These are phyloP conservation scores for Stenurella melanura DNA, from an alignment of 2,888 invertebrate species.

Conservation along the genomic window DNA sequence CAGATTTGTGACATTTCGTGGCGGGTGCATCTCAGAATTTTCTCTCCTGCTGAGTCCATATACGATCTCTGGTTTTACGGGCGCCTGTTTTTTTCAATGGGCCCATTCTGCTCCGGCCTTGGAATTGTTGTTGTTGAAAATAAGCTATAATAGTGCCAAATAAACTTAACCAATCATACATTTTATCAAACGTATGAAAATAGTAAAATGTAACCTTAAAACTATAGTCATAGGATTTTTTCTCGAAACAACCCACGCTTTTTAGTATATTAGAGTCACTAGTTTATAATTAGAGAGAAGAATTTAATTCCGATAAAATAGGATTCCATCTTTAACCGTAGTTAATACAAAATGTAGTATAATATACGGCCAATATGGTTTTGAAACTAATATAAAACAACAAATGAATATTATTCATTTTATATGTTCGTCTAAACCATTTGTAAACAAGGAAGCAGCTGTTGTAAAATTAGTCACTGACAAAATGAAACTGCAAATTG, in stretches of 20 bases:
- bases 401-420: too few relatives aligned
- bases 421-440: too few relatives aligned
- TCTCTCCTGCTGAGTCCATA: conserved; percentile 59
- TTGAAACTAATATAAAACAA: too few relatives aligned
- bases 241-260: background rate
- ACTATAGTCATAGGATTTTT: background rate
- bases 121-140: background rate
- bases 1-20: conserved; percentile 71
- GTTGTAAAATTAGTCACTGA: too few relatives aligned
- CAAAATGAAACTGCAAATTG: too few relatives aligned
- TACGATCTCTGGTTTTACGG: conserved; percentile 1
- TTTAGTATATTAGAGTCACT: background rate
- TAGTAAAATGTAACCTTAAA: background rate
- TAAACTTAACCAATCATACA: background rate
- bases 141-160: background rate
- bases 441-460: too few relatives aligned
- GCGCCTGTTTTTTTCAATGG: background rate
- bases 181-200: background rate
- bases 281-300: background rate
- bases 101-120: background rate
- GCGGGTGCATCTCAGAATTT: conserved; percentile 60
- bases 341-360: too few relatives aligned
- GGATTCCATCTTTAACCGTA: too few relatives aligned
- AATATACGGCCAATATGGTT: too few relatives aligned
- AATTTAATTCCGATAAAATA: too few relatives aligned